phyloP scores from a whole-genome alignment of 2,797 vertebrate genomes.

The Bradypus variegatus region DNA sequence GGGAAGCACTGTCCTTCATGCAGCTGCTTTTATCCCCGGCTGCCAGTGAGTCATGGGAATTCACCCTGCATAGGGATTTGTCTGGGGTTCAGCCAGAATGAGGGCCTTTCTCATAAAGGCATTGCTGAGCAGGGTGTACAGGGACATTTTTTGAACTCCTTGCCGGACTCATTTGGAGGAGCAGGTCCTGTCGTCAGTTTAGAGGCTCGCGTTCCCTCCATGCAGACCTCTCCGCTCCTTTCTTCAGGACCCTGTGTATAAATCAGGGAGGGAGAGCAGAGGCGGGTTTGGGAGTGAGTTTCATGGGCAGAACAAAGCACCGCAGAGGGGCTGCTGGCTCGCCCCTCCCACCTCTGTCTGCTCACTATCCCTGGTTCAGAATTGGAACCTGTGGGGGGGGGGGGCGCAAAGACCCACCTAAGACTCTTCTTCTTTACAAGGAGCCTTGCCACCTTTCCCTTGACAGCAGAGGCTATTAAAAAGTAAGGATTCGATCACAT shows the following conservation, averaged over 20 bases:
- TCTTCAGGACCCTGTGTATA: background rate
- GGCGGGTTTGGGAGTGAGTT: background rate
- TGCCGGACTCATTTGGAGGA: background rate
- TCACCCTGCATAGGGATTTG: background rate
- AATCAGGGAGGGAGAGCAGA: background rate
- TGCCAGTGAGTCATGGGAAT: background rate
- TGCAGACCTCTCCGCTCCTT: no score
- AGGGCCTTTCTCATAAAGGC: background rate
- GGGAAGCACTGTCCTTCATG: background rate
- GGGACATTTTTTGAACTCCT: background rate
- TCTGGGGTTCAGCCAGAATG: background rate
- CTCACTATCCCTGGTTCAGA: background rate
- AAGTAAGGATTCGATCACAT: background rate
- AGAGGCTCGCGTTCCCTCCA: background rate
- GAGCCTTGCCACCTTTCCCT: background rate
- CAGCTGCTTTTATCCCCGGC: background rate
- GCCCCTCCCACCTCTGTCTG: background rate
- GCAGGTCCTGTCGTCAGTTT: background rate
- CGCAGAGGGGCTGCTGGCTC: background rate
- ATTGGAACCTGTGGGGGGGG: no score
- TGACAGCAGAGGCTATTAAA: background rate
- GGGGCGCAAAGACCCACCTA: background rate
- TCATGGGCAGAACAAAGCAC: background rate
- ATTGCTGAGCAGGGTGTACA: background rate
- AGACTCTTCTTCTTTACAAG: background rate